Evolutionary conservation across 2,113 vertebrate genomes (phyloP).

Genomic region (Tragulus kanchil): DNA sequence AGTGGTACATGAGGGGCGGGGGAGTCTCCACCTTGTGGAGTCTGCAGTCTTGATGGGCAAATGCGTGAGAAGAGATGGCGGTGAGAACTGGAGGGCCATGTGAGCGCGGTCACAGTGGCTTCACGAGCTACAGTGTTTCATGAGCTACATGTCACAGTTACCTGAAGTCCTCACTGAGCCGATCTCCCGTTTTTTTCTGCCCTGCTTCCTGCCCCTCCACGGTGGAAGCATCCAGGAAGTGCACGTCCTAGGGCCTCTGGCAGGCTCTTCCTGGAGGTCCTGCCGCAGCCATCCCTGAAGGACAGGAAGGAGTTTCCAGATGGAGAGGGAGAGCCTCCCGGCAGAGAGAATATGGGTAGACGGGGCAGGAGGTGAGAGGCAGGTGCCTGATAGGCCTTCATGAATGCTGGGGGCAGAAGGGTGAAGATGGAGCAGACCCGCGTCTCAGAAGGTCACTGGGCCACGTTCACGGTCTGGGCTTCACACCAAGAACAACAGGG

Average conservation of each 20-base stretch:
- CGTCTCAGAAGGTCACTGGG: not conserved
- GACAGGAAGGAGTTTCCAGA: not conserved
- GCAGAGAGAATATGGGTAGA: not conserved
- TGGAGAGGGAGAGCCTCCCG: not conserved
- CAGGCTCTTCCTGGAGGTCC: not conserved
- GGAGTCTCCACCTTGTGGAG: not conserved
- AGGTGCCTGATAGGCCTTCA: not conserved
- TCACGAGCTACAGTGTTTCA: not conserved
- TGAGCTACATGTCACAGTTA: not conserved
- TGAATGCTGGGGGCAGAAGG: rapidly evolving
- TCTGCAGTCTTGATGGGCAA: not conserved
- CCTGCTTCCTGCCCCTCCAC: not conserved
- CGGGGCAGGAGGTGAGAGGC: too few species aligned
- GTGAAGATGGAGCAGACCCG: too few species aligned
- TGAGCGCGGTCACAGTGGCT: not conserved
- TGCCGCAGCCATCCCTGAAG: not conserved
- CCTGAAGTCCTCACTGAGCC: not conserved
- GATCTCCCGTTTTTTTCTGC: not conserved
- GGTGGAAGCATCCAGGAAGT: not conserved
- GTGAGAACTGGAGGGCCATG: too few species aligned
- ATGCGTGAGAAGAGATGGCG: not conserved
- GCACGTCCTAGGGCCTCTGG: not conserved
- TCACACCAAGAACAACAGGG: not conserved
- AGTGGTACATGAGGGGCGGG: not conserved
- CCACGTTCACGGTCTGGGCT: not conserved